A percentile compares a stretch with the other conserved stretches of the same genome.
phyloP scores from a whole-genome alignment of 2,113 vertebrate genomes.

The Hymenochirus boettgeri region DNA sequence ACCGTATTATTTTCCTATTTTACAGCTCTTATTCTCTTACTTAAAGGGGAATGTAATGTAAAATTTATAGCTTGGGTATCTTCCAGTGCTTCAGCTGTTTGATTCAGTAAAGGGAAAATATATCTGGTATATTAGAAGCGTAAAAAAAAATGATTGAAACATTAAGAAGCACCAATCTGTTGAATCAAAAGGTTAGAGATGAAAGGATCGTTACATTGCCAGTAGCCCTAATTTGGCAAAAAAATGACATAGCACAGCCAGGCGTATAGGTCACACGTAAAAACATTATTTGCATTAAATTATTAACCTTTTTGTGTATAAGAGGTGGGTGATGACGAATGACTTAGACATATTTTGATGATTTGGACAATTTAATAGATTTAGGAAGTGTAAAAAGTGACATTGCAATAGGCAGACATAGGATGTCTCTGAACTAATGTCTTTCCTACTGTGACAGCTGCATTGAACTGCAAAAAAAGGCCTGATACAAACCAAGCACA shows the following conservation, averaged over 20 bases:
- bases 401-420: neutral
- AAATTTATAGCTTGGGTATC: constrained; percentile 59
- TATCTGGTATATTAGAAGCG: constrained; percentile 43
- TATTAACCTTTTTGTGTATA: neutral
- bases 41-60: constrained; percentile 60
- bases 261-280: constrained; percentile 2
- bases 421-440: neutral
- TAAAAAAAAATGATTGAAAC: constrained; percentile 52
- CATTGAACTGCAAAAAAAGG: no score
- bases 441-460: neutral
- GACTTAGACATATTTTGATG: neutral
- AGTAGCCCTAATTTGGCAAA: constrained; percentile 16
- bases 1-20: constrained; percentile 61
- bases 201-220: constrained; percentile 15
- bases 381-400: neutral
- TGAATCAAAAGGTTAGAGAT: constrained; percentile 19
- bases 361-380: neutral
- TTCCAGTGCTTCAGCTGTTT: constrained; percentile 45
- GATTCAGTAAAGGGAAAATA: constrained; percentile 43
- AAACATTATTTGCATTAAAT: constrained; percentile 5
- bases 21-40: constrained; percentile 62
- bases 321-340: accelerated
- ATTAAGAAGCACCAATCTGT: constrained; percentile 45
- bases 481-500: no score
- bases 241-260: constrained; percentile 1